phyloP scores from a whole-genome alignment of 2,113 vertebrate genomes.

The Etheostoma spectabile region DNA sequence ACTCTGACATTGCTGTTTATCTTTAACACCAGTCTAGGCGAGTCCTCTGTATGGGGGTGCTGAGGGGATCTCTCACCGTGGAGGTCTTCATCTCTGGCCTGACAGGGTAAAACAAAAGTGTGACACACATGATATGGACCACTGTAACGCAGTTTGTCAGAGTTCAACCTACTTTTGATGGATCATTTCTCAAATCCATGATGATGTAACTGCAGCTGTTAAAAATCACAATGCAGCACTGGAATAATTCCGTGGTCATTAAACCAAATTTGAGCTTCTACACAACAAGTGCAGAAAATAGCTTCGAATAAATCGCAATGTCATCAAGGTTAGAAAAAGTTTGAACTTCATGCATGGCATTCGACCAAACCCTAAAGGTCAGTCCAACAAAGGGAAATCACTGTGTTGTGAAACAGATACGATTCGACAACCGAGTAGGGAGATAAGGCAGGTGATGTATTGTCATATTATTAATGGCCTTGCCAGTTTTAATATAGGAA shows the following conservation, averaged over 20 bases:
- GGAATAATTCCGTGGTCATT: constrained; percentile 34
- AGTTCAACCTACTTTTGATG: constrained; percentile 20
- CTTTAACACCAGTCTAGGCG: constrained; percentile 81
- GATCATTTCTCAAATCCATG: constrained; percentile 6
- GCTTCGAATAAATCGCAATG: constrained; percentile 43
- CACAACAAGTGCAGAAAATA: constrained; percentile 50
- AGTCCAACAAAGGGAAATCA: constrained; percentile 38
- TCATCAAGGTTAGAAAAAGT: constrained; percentile 32
- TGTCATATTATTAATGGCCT: constrained; percentile 68
- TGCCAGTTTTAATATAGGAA: constrained; percentile 76
- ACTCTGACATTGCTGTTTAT: constrained; percentile 84
- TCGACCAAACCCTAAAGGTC: constrained; percentile 45
- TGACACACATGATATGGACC: constrained; percentile 41
- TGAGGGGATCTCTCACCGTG: constrained; percentile 81
- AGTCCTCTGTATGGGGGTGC: constrained; percentile 78
- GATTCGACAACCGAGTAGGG: constrained; percentile 20
- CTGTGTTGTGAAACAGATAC: constrained; percentile 53
- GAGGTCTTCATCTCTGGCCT: constrained; percentile 85
- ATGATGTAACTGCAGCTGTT: constrained; percentile 8
- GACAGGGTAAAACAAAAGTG: constrained; percentile 53
- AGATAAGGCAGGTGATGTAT: constrained; percentile 63
- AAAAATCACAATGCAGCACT: constrained; percentile 22
- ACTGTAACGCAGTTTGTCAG: constrained; percentile 23
- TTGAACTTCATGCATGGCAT: constrained; percentile 26
- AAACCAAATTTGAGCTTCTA: constrained; percentile 50